Evolutionary conservation across 2,888 invertebrate genomes (phyloP), one percentile per base, ranked within the genome.

Genomic region (Myopa testacea): DNA sequence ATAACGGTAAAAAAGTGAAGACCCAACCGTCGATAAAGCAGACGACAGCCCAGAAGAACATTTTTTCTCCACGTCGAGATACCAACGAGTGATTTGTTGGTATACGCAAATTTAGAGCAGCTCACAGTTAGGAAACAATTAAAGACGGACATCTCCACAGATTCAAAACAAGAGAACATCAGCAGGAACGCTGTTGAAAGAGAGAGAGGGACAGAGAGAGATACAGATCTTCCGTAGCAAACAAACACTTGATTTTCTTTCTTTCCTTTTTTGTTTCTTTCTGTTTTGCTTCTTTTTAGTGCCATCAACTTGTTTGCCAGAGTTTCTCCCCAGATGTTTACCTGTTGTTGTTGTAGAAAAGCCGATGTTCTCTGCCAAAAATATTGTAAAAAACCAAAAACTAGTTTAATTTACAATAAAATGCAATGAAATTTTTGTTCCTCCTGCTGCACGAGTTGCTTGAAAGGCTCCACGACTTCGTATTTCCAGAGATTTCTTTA

Each of bases 1-100:
- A 26, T 75, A 69, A 69, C 75, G 68, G 75, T 58, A 45, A 40
- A n/a, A 69, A 68, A 75, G 75, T 69, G 75, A 75, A 65, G 55
- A 4, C n/a, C 37, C n/a, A 52, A 16, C 34, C 40, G 58, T 52
- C 72, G 72, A 60, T 60, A 74, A 74, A 38, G 65, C 74, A 63
- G 65, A 50, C 34, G n/a, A n/a, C n/a, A n/a, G n/a, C 38, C 6
- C 62, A 8, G 34, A 63, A 63, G 62, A 19, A 26, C 62, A 26
- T 26, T 26, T 1, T 4, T n/a, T n/a, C 40, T 40, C 19, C 34
- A 69, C n/a, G 3, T 34, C 19, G 26, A 26, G 26, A 52, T 16
- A 8, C 37, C 4, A 55, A n/a, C 12, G 67, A 34, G 3, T 16
- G 4, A 68, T 45, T 45, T 19, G 38, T 62, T 40, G 4, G 6